Conservation (phyloP, 2,113 vertebrate species). For the Leiothrix lutea region DNA sequence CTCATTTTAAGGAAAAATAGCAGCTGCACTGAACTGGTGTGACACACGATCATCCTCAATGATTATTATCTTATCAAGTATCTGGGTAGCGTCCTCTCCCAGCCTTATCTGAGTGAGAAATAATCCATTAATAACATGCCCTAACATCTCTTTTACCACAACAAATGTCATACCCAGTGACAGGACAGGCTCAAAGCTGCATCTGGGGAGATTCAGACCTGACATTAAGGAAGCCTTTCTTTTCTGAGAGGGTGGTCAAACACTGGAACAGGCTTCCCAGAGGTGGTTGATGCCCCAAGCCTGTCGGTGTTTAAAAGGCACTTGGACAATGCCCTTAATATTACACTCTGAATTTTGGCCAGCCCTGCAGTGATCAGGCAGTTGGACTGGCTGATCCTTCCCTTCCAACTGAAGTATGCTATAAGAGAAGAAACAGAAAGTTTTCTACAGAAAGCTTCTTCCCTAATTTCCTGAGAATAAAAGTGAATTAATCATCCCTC, state of each 20-base stretch:
- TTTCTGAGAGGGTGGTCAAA: background rate
- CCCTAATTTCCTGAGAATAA: background rate
- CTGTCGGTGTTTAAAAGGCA: background rate
- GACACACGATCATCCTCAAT: accelerated
- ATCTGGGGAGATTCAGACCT: background rate
- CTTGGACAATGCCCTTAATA: background rate
- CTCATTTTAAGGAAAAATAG: background rate
- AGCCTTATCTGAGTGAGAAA: background rate
- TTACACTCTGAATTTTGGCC: background rate
- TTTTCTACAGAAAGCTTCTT: background rate
- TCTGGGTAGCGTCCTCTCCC: background rate
- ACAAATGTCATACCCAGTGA: background rate
- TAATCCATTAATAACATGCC: background rate
- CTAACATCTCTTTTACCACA: background rate
- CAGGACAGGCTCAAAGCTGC: background rate
- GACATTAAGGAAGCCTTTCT: background rate
- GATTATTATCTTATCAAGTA: background rate
- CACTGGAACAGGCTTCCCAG: background rate
- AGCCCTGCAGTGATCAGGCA: background rate
- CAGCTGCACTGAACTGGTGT: background rate
- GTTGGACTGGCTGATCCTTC: background rate
- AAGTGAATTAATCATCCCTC: background rate
- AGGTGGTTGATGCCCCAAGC: background rate
- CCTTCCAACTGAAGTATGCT: background rate
- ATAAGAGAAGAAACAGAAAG: background rate